Evolutionary conservation across 2,113 vertebrate genomes (phyloP).

Genomic region (Diadophis punctatus): DNA sequence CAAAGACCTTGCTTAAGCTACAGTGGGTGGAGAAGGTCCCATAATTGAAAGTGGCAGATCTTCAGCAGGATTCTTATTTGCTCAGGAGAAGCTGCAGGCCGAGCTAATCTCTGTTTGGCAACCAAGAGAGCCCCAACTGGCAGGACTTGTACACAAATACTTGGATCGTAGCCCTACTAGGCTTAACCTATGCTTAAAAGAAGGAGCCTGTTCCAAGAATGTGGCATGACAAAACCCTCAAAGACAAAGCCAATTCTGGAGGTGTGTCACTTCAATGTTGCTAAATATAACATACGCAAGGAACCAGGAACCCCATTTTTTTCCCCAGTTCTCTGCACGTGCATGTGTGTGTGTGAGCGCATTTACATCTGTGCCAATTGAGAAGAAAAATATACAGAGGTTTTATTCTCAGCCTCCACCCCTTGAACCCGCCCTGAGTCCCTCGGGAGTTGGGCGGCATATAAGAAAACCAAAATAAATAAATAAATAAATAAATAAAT

Average conservation of each 20-base stretch:
- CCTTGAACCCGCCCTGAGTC: too few species aligned
- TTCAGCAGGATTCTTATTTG: neutral
- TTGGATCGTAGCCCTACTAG: neutral
- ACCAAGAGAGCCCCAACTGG: neutral
- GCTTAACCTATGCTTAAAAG: neutral
- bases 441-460: too few species aligned
- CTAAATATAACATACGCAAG: neutral
- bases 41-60: neutral
- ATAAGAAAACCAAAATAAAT: too few species aligned
- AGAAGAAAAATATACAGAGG: neutral
- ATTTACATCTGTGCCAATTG: neutral
- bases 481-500: too few species aligned
- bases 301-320: neutral
- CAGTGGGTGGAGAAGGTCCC: neutral
- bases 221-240: too few species aligned
- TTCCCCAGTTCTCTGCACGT: neutral
- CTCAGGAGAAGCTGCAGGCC: neutral
- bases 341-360: neutral
- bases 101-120: neutral
- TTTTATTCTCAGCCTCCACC: neutral
- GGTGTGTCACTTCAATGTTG: neutral
- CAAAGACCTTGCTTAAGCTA: neutral
- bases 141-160: neutral
- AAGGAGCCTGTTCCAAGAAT: neutral
- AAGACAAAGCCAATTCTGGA: neutral